Evolutionary conservation across 2,797 vertebrate genomes (phyloP), one percentile per base, ranked within the genome.

Genomic region (Pteronotus mesoamericanus): DNA sequence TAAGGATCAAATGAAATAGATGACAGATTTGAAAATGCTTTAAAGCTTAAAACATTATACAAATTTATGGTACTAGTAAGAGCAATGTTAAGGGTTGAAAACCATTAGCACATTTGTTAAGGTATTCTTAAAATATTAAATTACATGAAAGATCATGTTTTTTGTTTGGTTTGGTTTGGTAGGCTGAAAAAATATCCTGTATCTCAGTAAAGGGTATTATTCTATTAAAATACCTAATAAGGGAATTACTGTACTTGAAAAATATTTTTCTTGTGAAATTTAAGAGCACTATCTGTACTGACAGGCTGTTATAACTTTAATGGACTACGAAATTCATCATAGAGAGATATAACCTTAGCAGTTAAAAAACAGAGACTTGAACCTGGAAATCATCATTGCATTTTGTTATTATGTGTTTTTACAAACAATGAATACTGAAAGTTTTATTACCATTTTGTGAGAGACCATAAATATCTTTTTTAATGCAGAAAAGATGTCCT

Each of bases 361-460:
- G 15, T 82, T 91, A 68, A 79, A 88, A 94, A 39, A 83, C 26
- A 85, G 19, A 80, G 34, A 82, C 32, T 39, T 39, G 19, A 94
- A 83, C 34, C 86, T 94, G 78, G 77, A 87, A 82, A 39, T 72
- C 71, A 84, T 94, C 29, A 37, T 12, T 88, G 75, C 16, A 39
- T 82, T 96, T 90, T 94, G 32, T 74, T 86, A 68, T 74, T 87
- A 71, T 57, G n/a, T 34, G 51, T 90, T 94, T 89, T 87, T 80
- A 51, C 42, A 89, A 77, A 90, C 14, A 59, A 46, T 59, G 53
- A 66, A 68, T 71, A 51, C 66, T 61, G 42, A 86, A 95, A 88
- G 7, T 85, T 87, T 86, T 91, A 29, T 88, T 88, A 57, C 37
- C 83, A 21, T 83, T 95, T 91, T 95, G 37, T 94, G 9, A 74